These are phyloP conservation scores for Acrocera orbiculus DNA, from an alignment of 2,888 invertebrate genomes.

Conservation along the genomic window DNA sequence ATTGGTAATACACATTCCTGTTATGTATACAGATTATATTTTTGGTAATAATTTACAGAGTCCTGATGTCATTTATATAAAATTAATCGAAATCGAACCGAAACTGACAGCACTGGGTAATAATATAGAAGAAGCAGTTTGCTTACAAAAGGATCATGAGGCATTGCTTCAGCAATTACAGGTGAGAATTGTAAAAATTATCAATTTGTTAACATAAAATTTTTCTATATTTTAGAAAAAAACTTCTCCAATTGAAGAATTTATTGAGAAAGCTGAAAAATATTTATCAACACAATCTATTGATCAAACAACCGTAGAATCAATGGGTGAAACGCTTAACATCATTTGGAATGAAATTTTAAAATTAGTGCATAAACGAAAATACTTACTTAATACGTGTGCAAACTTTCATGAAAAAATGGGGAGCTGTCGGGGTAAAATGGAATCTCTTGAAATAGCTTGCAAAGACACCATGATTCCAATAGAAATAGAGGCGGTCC, in stretches of 20 bases:
- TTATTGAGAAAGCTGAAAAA: slow-evolving; percentile 71
- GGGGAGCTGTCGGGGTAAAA: slow-evolving; percentile 47
- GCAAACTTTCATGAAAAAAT: slow-evolving; percentile 60
- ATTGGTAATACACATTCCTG: too few relatives aligned
- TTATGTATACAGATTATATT: too few relatives aligned
- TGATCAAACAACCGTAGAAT: slow-evolving; percentile 61
- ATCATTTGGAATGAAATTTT: slow-evolving; percentile 71
- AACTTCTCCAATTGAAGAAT: slow-evolving; percentile 75
- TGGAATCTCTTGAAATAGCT: slow-evolving; percentile 48
- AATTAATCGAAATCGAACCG: slow-evolving; percentile 71
- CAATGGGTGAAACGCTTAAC: slow-evolving; percentile 68
- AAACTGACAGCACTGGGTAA: slow-evolving; percentile 64
- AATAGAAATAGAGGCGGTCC: slow-evolving; percentile 52
- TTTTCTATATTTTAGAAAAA: slow-evolving; percentile 43
- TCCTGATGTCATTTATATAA: slow-evolving; percentile 63
- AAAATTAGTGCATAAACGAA: slow-evolving; percentile 55
- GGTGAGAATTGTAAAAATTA: slow-evolving; percentile 33
- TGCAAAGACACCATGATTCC: slow-evolving; percentile 50
- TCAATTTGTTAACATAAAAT: not conserved
- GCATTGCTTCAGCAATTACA: slow-evolving; percentile 67
- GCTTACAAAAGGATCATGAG: slow-evolving; percentile 60
- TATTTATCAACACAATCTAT: slow-evolving; percentile 60
- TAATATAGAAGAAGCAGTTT: slow-evolving; percentile 54
- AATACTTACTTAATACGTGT: slow-evolving; percentile 57
- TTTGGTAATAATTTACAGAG: slow-evolving; percentile 48